Percentiles rank a stretch among this genome's conserved stretches.
phyloP scores from a whole-genome alignment of 1,140 invertebrate species.

The Eupeodes corollae region DNA sequence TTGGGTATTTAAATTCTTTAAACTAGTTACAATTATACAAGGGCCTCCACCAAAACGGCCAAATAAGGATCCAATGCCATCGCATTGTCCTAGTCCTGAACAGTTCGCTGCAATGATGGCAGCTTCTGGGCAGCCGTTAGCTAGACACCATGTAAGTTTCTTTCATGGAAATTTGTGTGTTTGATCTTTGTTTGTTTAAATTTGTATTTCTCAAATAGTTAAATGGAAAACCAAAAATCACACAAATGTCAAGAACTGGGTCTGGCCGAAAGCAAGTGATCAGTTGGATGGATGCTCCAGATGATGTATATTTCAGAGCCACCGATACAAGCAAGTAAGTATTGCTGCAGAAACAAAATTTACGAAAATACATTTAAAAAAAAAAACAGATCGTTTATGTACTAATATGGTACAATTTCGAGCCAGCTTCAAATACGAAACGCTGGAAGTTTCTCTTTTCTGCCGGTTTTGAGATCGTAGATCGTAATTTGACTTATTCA shows the following conservation, averaged over 20 bases:
- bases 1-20: no score
- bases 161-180: neutral
- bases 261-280: slow-evolving; percentile 77
- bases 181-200: no score
- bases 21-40: slow-evolving; percentile 38
- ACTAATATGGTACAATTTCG: no score
- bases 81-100: slow-evolving; percentile 50
- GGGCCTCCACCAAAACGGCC: slow-evolving; percentile 53
- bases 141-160: slow-evolving; percentile 48
- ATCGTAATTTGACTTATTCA: no score
- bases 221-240: slow-evolving; percentile 62
- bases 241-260: slow-evolving; percentile 49
- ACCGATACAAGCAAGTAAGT: slow-evolving; percentile 81
- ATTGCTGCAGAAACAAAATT: neutral
- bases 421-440: no score
- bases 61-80: slow-evolving; percentile 58
- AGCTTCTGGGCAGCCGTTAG: slow-evolving; percentile 48
- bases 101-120: slow-evolving; percentile 55
- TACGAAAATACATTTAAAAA: neutral
- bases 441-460: no score
- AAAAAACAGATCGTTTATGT: no score
- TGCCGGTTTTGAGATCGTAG: no score
- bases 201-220: slow-evolving; percentile 32
- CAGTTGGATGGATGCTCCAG: slow-evolving; percentile 95
- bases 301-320: slow-evolving; percentile 91